These are phyloP conservation scores for Ennomos fuscantarius DNA, from an alignment of 2,888 invertebrate genomes.

Conservation along the genomic window DNA sequence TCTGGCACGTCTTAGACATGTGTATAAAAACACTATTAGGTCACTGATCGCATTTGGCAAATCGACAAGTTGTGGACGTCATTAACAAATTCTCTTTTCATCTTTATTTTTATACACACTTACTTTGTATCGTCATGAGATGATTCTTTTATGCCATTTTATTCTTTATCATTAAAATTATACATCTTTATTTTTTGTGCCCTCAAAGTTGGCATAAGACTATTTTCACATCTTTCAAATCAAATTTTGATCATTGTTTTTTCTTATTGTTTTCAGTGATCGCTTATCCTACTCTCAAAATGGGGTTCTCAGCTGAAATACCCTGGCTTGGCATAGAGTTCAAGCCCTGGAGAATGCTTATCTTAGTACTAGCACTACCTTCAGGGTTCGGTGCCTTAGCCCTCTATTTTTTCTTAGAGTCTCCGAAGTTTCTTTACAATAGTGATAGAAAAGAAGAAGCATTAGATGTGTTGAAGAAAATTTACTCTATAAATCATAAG, in stretches of 20 bases:
- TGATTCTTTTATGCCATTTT: no score
- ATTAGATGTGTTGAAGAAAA: conserved; percentile 72
- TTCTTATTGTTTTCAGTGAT: conserved; percentile 75
- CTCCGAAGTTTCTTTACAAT: conserved; percentile 90
- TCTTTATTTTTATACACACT: conserved; percentile 35
- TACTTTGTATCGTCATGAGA: not conserved
- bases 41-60: conserved; percentile 38
- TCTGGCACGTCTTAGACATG: conserved; percentile 10
- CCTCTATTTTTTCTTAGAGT: conserved; percentile 88
- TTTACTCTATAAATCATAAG: conserved; percentile 65
- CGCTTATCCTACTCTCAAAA: conserved; percentile 87
- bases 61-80: conserved; percentile 26
- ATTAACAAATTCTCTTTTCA: conserved; percentile 20
- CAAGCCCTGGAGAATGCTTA: conserved; percentile 90
- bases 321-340: conserved; percentile 82
- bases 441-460: conserved; percentile 87
- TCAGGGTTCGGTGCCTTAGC: conserved; percentile 83
- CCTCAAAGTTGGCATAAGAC: no score
- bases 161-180: no score
- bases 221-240: no score
- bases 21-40: conserved; percentile 19
- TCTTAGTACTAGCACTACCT: conserved; percentile 78
- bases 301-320: conserved; percentile 68
- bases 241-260: not conserved
- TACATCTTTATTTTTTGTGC: no score